These are phyloP conservation scores for Echinometra lucunter DNA, from an alignment of 53 echinoderm and acorn worm genomes.

Conservation along the genomic window DNA sequence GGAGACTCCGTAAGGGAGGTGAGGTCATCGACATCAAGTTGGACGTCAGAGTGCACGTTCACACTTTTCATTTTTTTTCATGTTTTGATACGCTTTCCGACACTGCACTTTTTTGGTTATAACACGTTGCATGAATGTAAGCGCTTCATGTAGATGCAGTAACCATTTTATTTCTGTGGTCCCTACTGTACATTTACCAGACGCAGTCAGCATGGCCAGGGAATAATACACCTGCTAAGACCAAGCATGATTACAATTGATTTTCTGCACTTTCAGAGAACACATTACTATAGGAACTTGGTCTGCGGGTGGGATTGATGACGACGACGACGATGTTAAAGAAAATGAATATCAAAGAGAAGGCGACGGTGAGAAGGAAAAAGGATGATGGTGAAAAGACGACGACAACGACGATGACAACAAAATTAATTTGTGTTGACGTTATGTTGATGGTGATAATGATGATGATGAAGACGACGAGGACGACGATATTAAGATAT, in stretches of 20 bases:
- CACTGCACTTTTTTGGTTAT: background rate
- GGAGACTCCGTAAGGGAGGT: background rate
- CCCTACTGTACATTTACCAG: no score
- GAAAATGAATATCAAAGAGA: no score
- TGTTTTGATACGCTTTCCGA: background rate
- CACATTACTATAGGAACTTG: background rate
- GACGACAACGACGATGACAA: background rate
- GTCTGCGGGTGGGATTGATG: background rate
- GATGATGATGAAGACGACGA: background rate
- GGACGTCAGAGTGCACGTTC: background rate
- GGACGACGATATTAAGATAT: background rate
- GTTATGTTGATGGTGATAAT: background rate
- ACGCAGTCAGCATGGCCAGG: background rate
- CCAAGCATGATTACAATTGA: background rate
- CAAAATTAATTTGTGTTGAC: no score
- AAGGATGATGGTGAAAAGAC: background rate
- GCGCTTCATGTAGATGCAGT: background rate
- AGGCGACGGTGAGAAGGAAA: no score
- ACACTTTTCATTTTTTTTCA: background rate
- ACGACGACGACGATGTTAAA: background rate
- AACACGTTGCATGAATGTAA: background rate
- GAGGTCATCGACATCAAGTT: constrained; percentile 40
- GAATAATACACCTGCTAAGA: background rate
- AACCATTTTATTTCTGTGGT: background rate
- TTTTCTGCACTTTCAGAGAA: background rate